Conservation (phyloP, 2,888 invertebrate genomes). For the Aspidiotus destructor region DNA sequence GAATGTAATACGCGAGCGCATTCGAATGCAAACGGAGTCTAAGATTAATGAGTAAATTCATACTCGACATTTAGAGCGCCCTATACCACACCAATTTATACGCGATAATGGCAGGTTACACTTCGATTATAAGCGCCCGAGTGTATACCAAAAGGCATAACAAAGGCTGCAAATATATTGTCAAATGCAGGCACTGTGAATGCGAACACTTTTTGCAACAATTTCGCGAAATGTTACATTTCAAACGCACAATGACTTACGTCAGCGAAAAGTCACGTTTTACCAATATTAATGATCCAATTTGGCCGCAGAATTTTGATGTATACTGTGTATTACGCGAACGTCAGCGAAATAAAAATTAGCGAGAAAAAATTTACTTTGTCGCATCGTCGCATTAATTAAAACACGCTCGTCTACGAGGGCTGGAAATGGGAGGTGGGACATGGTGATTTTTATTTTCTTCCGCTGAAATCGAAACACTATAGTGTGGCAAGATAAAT, state of each 20-base stretch:
- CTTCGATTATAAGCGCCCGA: slow-evolving; percentile 22
- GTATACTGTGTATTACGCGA: background rate
- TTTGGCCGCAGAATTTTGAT: slow-evolving; percentile 9
- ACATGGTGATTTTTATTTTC: no score
- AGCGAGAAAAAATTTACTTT: no score
- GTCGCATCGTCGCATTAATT: no score
- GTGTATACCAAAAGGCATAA: slow-evolving; percentile 20
- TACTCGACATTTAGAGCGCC: slow-evolving; percentile 5
- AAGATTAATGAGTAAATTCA: slow-evolving; percentile 26
- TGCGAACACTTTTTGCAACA: slow-evolving; percentile 26
- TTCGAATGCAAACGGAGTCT: slow-evolving; percentile 1
- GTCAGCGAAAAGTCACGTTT: slow-evolving; percentile 23
- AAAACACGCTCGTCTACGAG: no score
- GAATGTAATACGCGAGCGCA: background rate
- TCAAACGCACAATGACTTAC: slow-evolving; percentile 15
- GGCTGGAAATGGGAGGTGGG: no score
- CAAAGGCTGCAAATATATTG: slow-evolving; percentile 27
- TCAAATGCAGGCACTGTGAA: slow-evolving; percentile 21
- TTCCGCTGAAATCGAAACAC: no score
- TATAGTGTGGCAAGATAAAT: no score
- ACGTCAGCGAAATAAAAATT: no score
- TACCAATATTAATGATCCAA: slow-evolving; percentile 28
- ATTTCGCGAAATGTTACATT: slow-evolving; percentile 11
- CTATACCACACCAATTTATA: background rate
- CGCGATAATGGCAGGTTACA: slow-evolving; percentile 26